These are phyloP conservation scores for Tortricodes alternella DNA, from an alignment of 2,888 invertebrate genomes.

Conservation along the genomic window DNA sequence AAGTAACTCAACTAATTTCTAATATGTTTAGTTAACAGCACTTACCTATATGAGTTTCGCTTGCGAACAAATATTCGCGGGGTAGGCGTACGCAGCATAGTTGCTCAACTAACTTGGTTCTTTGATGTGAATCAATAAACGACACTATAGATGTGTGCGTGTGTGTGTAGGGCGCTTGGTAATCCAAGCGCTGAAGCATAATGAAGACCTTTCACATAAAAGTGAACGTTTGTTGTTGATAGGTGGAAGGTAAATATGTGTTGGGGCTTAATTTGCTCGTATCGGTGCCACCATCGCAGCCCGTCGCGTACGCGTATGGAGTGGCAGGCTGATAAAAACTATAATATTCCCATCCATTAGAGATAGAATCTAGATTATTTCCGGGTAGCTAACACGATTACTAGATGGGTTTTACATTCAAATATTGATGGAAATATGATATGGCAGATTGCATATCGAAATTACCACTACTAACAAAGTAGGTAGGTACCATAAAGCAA, in stretches of 20 bases:
- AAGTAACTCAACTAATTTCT: slow-evolving; percentile 73
- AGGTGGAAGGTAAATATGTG: slow-evolving; percentile 26
- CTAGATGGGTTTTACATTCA: not conserved
- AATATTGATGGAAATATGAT: no score
- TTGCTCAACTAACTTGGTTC: slow-evolving; percentile 62
- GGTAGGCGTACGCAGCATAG: slow-evolving; percentile 54
- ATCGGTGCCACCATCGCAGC: slow-evolving; percentile 9
- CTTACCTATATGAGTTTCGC: slow-evolving; percentile 59
- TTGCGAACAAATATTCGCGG: slow-evolving; percentile 59
- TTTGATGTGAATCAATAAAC: slow-evolving; percentile 62
- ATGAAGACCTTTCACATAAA: slow-evolving; percentile 31
- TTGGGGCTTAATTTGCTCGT: slow-evolving; percentile 20
- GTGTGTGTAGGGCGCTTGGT: slow-evolving; percentile 30
- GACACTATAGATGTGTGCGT: slow-evolving; percentile 36
- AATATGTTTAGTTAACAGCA: slow-evolving; percentile 76
- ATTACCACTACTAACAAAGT: no score
- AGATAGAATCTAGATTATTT: slow-evolving; percentile 18
- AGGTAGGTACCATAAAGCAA: no score
- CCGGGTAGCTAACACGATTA: slow-evolving; percentile 7
- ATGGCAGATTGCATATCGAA: no score
- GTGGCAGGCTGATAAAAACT: slow-evolving; percentile 9
- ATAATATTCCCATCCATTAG: slow-evolving; percentile 14
- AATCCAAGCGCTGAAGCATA: slow-evolving; percentile 22
- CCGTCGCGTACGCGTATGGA: not conserved
- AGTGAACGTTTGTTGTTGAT: slow-evolving; percentile 30